Conservation (phyloP, 2,888 invertebrate genomes). For the Pachymerium ferrugineum region DNA sequence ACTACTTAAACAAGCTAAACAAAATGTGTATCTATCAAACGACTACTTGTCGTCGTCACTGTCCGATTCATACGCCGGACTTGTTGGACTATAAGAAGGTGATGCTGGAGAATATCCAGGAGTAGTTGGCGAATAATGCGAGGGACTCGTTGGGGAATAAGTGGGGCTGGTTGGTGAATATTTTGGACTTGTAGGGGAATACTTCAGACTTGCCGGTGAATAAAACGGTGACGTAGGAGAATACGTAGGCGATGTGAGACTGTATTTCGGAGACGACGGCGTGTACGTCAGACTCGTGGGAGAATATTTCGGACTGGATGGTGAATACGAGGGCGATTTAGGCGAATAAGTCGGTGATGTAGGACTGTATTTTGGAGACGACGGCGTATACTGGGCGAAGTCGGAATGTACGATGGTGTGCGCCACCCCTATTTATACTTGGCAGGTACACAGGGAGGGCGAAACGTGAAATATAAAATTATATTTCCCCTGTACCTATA, state of each 20-base stretch:
- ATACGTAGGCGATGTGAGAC: conserved; percentile 51
- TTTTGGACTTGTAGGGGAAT: conserved; percentile 49
- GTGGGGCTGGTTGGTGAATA: conserved; percentile 66
- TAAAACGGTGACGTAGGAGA: conserved; percentile 63
- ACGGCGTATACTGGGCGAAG: conserved; percentile 72
- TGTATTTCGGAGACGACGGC: conserved; percentile 64
- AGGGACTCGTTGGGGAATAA: conserved; percentile 77
- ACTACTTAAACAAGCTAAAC: too few relatives aligned
- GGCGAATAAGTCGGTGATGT: conserved; percentile 52
- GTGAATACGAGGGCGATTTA: conserved; percentile 61
- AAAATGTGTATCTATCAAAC: neutral
- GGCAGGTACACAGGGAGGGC: too few relatives aligned
- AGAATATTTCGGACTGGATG: conserved; percentile 48
- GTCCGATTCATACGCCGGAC: conserved; percentile 38
- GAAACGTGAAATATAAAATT: too few relatives aligned
- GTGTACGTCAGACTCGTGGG: conserved; percentile 72
- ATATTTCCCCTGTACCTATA: too few relatives aligned
- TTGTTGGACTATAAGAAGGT: conserved; percentile 44
- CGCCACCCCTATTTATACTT: too few relatives aligned
- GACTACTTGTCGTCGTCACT: conserved; percentile 37
- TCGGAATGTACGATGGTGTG: conserved; percentile 62
- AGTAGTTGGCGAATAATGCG: conserved; percentile 57
- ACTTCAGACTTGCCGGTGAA: conserved; percentile 64
- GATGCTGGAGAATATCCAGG: conserved; percentile 48
- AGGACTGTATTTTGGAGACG: conserved; percentile 57